Base-by-base conservation (phyloP, 2,797 vertebrate genomes). In the Rhinogobio ventralis region DNA sequence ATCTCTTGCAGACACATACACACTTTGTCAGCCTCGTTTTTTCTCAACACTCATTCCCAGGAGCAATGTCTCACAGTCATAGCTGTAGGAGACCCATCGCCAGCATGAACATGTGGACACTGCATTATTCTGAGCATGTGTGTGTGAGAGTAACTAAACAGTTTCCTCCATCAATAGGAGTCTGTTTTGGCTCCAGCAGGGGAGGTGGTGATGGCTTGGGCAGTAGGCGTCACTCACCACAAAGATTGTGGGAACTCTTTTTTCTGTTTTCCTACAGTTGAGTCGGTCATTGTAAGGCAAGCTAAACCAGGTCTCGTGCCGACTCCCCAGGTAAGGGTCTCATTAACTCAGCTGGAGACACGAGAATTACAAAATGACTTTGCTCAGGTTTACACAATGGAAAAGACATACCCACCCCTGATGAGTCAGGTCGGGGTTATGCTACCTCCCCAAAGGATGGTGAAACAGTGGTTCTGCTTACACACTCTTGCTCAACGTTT, bases 121-220 rank as follows among this genome's bases (percentile, higher is more conserved):
- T 79, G 76, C 62, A 82, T 86, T 78, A 82, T 84, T 86, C 64
- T 62, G 28, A 72, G 46, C 1, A 1, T 75, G 25, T 84, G 72
- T 80, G 64, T 86, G 81, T 81, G 81, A 81, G 82, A 82, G 78
- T 86, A 71, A 89, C 75, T 90, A 89, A 91, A 78, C 77, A 49
- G 30, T 64, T 86, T 71, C 72, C 36, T 81, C 51, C 39, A 25
- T 81, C 86, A 89, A 87, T 88, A 78, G 76, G 82, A 75, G 86
- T 91, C 89, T 90, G 82, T 69, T 87, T 86, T 82, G 72, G 67
- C 69, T 90, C 60, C 60, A 87, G 90, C 81, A 10, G 45, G 64
- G 80, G 87, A 87, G 87, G 76, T 90, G 85, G 62, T 81, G 90
- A 90, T 89, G 78, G 30, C 36, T 72, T 25, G 69, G 60, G 57